Base-by-base conservation (phyloP, 2,797 vertebrate genomes). In the Micrastur ruficollis region DNA sequence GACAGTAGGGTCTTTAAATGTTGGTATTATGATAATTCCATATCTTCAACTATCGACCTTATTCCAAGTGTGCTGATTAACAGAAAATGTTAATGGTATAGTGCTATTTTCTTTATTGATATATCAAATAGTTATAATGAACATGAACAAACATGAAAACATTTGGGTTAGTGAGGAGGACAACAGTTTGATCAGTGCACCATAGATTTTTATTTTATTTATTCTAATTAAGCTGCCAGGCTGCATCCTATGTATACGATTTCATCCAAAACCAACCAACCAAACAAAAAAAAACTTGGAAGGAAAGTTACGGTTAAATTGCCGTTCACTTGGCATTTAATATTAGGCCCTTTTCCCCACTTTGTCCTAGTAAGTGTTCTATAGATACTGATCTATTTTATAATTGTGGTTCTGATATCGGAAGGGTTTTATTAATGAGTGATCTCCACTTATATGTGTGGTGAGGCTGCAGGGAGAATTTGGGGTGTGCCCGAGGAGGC, bases 401-500 rank as follows among this genome's bases (percentile, higher is more conserved):
- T 49, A 23, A 21, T 11, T 22, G 27, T 34, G 5, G 14, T 68
- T 73, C 18, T 78, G 14, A 9, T 27, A 5, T 7, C 34, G 19
- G 36, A 34, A 82, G 31, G 4, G 11, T 2, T 22, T 74, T 61
- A 86, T 79, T 38, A 4, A 13, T 11, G 2, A 2, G 15, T 34
- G 12, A 14, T 49, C 14, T 73, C 52, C 42, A 81, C 38, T 40
- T 62, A 2, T 6, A 18, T 31, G n/a, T n/a, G 8, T 27, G 16
- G 15, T 12, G 7, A 85, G 49, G n/a, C 17, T 68, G 10, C 21
- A 38, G 11, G 11, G 44, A 63, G 49, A 62, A 44, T 50, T 74
- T 32, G 20, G 22, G 19, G 5, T 31, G 40, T 68, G 27, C n/a
- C 25, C 0, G 0, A 53, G 68, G 46, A 56, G 29, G 5, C 38